Conservation (phyloP, 2,113 vertebrate species). For the Myiagra hebetior region DNA sequence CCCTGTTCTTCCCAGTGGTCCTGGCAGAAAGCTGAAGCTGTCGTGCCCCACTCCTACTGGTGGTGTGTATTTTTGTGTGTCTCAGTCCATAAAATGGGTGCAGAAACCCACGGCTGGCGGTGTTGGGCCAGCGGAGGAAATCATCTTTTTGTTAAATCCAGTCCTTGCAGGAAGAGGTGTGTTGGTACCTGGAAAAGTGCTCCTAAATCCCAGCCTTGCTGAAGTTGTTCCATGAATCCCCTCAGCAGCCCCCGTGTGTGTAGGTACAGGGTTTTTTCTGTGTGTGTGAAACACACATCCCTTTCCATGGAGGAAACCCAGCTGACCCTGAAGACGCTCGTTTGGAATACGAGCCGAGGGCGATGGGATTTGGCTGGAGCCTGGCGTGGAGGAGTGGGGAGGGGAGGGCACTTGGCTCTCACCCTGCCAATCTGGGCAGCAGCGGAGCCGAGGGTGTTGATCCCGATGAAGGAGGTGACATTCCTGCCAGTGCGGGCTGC, state of each 20-base stretch:
- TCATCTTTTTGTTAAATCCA: too few species aligned
- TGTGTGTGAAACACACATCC: rapidly evolving
- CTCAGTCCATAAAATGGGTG: rapidly evolving
- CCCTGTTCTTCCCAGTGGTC: rapidly evolving
- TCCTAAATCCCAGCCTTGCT: not conserved
- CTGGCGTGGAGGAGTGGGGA: not conserved
- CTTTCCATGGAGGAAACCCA: not conserved
- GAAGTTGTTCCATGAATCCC: not conserved
- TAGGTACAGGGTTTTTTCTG: rapidly evolving
- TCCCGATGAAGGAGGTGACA: not conserved
- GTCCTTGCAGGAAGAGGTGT: not conserved
- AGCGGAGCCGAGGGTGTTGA: not conserved
- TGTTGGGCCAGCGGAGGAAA: not conserved
- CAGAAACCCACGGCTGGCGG: rapidly evolving
- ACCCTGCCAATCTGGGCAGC: not conserved
- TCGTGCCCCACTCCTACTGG: rapidly evolving
- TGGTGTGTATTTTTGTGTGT: rapidly evolving
- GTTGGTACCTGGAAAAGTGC: not conserved
- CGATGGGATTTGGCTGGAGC: not conserved
- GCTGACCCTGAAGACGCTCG: not conserved
- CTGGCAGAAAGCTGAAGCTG: not conserved
- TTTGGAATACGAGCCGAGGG: not conserved
- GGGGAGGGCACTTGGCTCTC: not conserved
- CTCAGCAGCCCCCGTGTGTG: rapidly evolving
- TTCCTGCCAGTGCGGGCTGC: not conserved